Conservation (phyloP, 1,140 invertebrate genomes). For the Solen grandis region DNA sequence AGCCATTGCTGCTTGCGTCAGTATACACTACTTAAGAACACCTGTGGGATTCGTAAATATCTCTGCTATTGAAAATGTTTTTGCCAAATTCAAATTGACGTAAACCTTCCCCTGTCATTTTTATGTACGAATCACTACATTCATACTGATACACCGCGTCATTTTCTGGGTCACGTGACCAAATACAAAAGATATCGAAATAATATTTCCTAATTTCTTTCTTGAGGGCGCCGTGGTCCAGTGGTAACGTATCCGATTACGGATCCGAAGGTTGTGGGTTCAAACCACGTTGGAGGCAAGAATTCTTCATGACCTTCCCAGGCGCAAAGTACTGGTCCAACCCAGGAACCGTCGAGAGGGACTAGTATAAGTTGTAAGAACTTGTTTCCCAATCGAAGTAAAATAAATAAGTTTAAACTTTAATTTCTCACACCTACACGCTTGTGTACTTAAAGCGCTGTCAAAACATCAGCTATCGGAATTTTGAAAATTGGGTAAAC, state of each 20-base stretch:
- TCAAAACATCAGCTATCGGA: not conserved
- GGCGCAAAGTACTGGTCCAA: too few species aligned
- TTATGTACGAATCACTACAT: slow-evolving; percentile 13
- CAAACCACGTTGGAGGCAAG: too few species aligned
- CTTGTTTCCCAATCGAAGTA: too few species aligned
- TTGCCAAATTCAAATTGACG: slow-evolving; percentile 21
- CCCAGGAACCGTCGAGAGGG: too few species aligned
- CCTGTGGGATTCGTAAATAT: not conserved
- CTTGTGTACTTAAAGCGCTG: not conserved
- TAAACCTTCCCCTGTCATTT: slow-evolving; percentile 4
- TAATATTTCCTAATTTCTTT: slow-evolving; percentile 35
- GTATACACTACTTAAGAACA: slow-evolving; percentile 29
- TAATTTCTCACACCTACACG: slow-evolving; percentile 13
- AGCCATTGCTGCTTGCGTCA: slow-evolving; percentile 49
- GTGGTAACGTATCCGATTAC: too few species aligned
- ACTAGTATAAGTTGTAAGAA: too few species aligned
- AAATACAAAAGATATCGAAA: slow-evolving; percentile 37
- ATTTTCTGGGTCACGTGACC: slow-evolving; percentile 24
- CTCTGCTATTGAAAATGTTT: slow-evolving; percentile 2
- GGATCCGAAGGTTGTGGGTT: too few species aligned
- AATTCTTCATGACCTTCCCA: too few species aligned
- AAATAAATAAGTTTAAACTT: too few species aligned
- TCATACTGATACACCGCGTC: slow-evolving; percentile 40
- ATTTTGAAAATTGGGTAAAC: not conserved
- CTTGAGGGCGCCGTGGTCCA: too few species aligned